Conservation (phyloP, 1,140 invertebrate genomes). For the Pogonognathellus flavescens region DNA sequence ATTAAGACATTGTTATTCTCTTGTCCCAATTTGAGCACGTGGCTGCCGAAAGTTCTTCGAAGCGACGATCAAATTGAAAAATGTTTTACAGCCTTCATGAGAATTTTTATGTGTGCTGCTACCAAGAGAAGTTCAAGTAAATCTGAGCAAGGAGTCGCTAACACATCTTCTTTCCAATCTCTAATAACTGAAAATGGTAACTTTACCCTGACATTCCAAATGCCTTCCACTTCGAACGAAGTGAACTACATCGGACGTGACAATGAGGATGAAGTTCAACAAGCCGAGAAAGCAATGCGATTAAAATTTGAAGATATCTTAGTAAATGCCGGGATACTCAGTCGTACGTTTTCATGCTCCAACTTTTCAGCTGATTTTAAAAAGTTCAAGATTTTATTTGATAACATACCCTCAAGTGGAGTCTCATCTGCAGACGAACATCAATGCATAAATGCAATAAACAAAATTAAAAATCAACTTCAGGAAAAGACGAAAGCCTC, state of each 20-base stretch:
- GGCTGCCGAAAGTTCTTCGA: conserved; percentile 64
- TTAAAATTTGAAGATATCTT: conserved; percentile 59
- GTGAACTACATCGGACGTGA: background rate
- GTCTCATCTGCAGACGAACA: conserved; percentile 60
- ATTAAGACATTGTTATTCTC: conserved; percentile 42
- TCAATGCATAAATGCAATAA: conserved; percentile 57
- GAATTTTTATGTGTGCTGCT: conserved; percentile 60
- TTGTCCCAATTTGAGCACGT: conserved; percentile 50
- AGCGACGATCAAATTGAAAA: conserved; percentile 62
- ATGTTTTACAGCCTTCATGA: conserved; percentile 64
- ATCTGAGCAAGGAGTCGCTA: background rate
- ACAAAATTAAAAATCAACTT: conserved; percentile 56
- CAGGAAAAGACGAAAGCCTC: background rate
- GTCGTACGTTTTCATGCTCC: conserved; percentile 57
- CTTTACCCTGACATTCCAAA: conserved; percentile 55
- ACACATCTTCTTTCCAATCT: conserved; percentile 56
- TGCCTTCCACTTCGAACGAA: conserved; percentile 22
- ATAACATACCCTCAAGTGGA: conserved; percentile 60
- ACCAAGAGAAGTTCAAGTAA: background rate
- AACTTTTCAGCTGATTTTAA: conserved; percentile 63
- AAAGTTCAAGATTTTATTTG: conserved; percentile 62
- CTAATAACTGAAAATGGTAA: conserved; percentile 57
- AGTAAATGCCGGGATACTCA: conserved; percentile 57
- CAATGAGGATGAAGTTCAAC: conserved; percentile 20
- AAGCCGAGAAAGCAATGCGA: conserved; percentile 53